A percentile compares a stretch with the other conserved stretches of the same genome.
Conservation (phyloP, 2,888 invertebrate species). For the Campaea margaritaria region DNA sequence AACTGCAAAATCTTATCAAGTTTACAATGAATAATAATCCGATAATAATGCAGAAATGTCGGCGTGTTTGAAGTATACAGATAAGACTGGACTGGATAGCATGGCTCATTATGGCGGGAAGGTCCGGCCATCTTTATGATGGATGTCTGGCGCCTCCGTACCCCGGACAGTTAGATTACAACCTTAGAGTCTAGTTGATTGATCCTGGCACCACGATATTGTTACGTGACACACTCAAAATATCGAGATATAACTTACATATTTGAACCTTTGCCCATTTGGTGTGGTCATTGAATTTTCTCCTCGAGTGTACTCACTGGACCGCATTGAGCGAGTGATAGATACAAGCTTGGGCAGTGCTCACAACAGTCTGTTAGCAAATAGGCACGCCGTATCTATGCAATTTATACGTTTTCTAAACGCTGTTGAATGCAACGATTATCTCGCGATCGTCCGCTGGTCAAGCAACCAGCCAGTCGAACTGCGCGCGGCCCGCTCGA, state of each 20-base stretch:
- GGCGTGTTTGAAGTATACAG: background rate
- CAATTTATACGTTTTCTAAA: slow-evolving; percentile 81
- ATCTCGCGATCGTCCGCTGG: slow-evolving; percentile 51
- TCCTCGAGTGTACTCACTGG: slow-evolving; percentile 7
- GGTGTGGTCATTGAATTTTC: slow-evolving; percentile 5
- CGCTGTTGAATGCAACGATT: slow-evolving; percentile 64
- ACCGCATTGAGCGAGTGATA: slow-evolving; percentile 19
- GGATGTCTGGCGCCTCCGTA: no score
- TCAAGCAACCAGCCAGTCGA: slow-evolving; percentile 58
- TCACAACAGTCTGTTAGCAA: slow-evolving; percentile 35
- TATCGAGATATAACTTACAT: no score
- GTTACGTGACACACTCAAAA: no score
- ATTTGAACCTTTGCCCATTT: background rate
- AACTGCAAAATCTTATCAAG: slow-evolving; percentile 3
- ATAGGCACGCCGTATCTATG: slow-evolving; percentile 65
- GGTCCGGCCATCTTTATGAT: no score
- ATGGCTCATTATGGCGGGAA: no score
- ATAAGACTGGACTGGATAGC: no score
- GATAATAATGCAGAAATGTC: background rate
- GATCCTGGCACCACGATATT: no score
- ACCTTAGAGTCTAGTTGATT: no score
- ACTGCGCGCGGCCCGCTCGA: slow-evolving; percentile 55
- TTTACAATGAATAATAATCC: background rate
- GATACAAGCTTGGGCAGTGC: slow-evolving; percentile 11
- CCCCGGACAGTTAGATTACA: no score